These are phyloP conservation scores for Dipodomys merriami DNA, from an alignment of 2,113 vertebrate species.

Conservation along the genomic window DNA sequence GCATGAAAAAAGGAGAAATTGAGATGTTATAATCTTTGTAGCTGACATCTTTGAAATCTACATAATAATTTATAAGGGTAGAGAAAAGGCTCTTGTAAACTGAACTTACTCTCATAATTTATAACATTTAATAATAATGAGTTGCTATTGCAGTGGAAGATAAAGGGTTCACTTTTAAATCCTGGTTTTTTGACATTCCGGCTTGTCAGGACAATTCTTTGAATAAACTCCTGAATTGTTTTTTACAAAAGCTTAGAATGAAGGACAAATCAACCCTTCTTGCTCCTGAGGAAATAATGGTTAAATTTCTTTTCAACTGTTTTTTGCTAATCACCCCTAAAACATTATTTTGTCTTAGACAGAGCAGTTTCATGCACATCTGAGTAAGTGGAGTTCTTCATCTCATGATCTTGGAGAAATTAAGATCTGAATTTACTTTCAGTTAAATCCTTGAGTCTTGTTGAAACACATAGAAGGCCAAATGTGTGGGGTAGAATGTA, in stretches of 20 bases:
- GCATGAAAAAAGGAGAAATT: conserved; percentile 30
- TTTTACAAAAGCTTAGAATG: background rate
- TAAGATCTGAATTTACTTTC: conserved; percentile 38
- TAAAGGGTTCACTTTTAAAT: background rate
- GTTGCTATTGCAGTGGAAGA: background rate
- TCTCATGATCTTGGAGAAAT: conserved; percentile 42
- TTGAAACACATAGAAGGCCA: conserved; percentile 19
- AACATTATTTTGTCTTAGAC: background rate
- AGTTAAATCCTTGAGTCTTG: background rate
- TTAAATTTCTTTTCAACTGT: conserved; percentile 30
- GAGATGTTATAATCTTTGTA: conserved; percentile 51
- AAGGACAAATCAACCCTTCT: background rate
- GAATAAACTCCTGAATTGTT: conserved; percentile 25
- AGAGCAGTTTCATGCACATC: background rate
- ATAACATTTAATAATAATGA: conserved; percentile 53
- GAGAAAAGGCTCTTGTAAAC: conserved; percentile 29
- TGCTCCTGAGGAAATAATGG: conserved; percentile 15
- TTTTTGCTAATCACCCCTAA: conserved; percentile 10
- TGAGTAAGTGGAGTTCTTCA: conserved; percentile 18
- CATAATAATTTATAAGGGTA: conserved; percentile 1
- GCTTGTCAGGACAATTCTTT: conserved; percentile 42
- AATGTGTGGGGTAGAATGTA: background rate
- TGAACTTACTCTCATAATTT: conserved; percentile 32
- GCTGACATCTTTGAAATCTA: conserved; percentile 19
- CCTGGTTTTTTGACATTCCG: conserved; percentile 39